A percentile compares a stretch with the other conserved stretches of the same genome.
These are phyloP conservation scores for Apocrypta bakeri DNA, from an alignment of 1,140 invertebrate species.

Conservation along the genomic window DNA sequence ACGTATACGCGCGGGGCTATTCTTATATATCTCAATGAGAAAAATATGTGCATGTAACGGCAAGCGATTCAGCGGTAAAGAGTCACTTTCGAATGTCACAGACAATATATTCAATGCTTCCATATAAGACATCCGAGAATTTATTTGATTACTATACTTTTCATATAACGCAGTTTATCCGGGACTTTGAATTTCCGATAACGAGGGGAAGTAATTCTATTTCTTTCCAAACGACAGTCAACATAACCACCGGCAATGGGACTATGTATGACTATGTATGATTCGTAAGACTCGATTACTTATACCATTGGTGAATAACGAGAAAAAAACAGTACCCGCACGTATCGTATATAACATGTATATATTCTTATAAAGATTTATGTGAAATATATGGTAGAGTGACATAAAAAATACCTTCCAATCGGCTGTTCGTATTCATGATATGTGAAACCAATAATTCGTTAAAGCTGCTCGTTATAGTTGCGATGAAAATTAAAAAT, in stretches of 20 bases:
- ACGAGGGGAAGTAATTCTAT: too few species aligned
- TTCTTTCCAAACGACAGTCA: too few species aligned
- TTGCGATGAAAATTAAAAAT: neutral
- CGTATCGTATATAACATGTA: conserved; percentile 47
- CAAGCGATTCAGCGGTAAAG: too few species aligned
- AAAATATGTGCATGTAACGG: too few species aligned
- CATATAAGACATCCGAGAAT: conserved; percentile 28
- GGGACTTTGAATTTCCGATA: too few species aligned
- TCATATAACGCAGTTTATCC: too few species aligned
- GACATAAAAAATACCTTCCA: conserved; percentile 1
- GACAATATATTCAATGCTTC: conserved; percentile 41
- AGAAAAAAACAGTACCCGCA: neutral
- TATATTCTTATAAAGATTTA: conserved; percentile 66
- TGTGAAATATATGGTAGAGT: conserved; percentile 49
- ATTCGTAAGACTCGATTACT: too few species aligned
- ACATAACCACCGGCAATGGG: too few species aligned
- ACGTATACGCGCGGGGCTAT: neutral
- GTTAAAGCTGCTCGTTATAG: conserved; percentile 20
- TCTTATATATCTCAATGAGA: too few species aligned
- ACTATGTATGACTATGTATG: too few species aligned
- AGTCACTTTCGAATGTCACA: neutral
- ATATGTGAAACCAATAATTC: neutral
- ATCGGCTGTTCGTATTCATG: neutral
- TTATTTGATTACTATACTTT: too few species aligned
- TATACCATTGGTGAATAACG: too few species aligned